Base-by-base conservation (phyloP, 2,113 vertebrate genomes). In the Elachura formosa region DNA sequence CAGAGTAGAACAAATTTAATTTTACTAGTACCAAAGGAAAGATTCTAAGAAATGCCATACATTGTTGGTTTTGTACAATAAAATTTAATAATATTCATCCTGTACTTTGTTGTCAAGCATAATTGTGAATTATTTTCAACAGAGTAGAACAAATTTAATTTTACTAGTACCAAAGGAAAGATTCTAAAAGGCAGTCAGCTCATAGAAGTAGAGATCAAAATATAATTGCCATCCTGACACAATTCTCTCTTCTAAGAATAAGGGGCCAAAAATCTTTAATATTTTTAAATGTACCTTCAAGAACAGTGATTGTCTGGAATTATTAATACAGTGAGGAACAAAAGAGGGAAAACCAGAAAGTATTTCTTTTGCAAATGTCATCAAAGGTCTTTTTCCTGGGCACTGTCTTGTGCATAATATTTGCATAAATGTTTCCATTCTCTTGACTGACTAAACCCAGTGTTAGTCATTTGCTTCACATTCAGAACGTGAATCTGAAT, bases 11-110 rank as follows among this genome's bases (percentile, higher is more conserved):
- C 43, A 89, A 77, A 78, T 90, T 52, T 73, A 81, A 78, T 24
- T 83, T 83, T 82, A 46, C 71, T 45, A 81, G 78, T 96, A 95
- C 93, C 95, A 95, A 67, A 91, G 59, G 78, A 89, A 84, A 49
- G 48, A 61, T 62, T 92, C 80, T 41, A 87, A 86, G n/a, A n/a
- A n/a, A 94, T 96, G 91, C 91, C 91, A 92, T 95, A 92, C 71
- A 26, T 90, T 95, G 56, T 96, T 19, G 3, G 71, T 89, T 96
- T 89, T 97, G 86, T 96, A 97, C 59, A 95, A 79, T 95, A 96
- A 97, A 97, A 89, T 88, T 95, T 90, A 94, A 63, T 91, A 76
- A 94, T 84, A 87, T 59, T 54, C 82, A 80, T 79, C 73, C 41
- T 84, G 89, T 85, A 87, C 86, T 97, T 95, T 87, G 72, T 92